Percentiles rank a stretch among this genome's conserved stretches.
These are phyloP conservation scores for Rutilus rutilus DNA, from an alignment of 2,113 vertebrate species.

Conservation along the genomic window DNA sequence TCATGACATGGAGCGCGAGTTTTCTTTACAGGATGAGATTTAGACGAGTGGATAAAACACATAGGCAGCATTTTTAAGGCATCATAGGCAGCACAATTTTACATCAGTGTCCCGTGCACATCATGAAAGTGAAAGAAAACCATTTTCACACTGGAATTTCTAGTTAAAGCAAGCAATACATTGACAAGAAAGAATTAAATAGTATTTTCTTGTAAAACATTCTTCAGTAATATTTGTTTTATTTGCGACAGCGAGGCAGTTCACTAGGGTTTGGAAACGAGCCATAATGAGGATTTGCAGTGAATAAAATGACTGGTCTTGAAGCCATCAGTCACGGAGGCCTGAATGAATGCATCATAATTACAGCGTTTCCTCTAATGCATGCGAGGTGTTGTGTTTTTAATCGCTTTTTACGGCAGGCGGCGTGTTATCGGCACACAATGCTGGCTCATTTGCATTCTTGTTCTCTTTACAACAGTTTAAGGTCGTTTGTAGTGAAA, in stretches of 20 bases:
- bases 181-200: no score
- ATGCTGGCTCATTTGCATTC: conserved; percentile 20
- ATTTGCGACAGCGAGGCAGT: background rate
- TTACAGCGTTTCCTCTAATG: conserved; percentile 7
- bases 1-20: no score
- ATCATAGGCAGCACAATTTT: no score
- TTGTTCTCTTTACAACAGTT: background rate
- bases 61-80: no score
- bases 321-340: conserved; percentile 14
- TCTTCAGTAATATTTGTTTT: no score
- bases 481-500: conserved; percentile 30
- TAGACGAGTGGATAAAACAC: no score
- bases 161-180: no score
- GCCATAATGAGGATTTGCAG: conserved; percentile 3
- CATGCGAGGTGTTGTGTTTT: conserved; percentile 12
- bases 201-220: no score
- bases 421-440: background rate
- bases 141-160: no score
- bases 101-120: no score
- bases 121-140: no score
- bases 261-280: background rate
- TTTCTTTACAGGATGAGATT: no score
- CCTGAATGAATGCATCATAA: conserved; percentile 21
- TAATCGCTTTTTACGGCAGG: conserved; percentile 15
- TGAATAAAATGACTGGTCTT: conserved; percentile 1